A percentile compares a stretch with the other conserved stretches of the same genome.
These are phyloP conservation scores for Leptinotarsa rubiginosa DNA, from an alignment of 2,888 invertebrate species.

Conservation along the genomic window DNA sequence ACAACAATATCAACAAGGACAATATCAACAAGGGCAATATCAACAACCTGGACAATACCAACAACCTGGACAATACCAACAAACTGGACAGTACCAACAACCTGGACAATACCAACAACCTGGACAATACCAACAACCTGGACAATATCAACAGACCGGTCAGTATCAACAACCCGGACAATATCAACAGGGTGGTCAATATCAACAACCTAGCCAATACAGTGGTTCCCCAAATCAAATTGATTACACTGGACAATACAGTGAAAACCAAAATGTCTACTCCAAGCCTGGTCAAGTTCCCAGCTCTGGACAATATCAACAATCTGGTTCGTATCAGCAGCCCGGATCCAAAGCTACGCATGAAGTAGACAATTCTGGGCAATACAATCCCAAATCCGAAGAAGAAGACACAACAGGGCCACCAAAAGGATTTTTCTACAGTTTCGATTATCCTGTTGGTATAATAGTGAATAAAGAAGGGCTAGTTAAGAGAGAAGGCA, in stretches of 20 bases:
- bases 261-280: conserved; percentile 45
- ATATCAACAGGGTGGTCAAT: conserved; percentile 30
- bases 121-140: conserved; percentile 28
- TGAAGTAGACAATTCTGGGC: conserved; percentile 31
- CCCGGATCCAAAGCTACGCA: neutral
- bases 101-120: conserved; percentile 24
- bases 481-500: conserved; percentile 52
- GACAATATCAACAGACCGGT: conserved; percentile 38
- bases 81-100: conserved; percentile 12
- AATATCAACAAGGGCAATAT: conserved; percentile 22
- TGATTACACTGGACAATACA: conserved; percentile 49
- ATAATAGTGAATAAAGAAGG: conserved; percentile 62
- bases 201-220: conserved; percentile 25
- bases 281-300: conserved; percentile 30
- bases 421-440: conserved; percentile 81
- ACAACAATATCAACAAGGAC: conserved; percentile 28
- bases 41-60: conserved; percentile 19
- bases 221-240: conserved; percentile 39
- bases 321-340: conserved; percentile 11
- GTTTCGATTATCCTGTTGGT: conserved; percentile 76
- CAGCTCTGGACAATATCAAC: conserved; percentile 22
- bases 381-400: conserved; percentile 29
- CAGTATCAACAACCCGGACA: conserved; percentile 38
- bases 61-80: neutral
- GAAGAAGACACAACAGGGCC: conserved; percentile 64